phyloP scores from a whole-genome alignment of 2,113 vertebrate genomes.

The Galemys pyrenaicus region DNA sequence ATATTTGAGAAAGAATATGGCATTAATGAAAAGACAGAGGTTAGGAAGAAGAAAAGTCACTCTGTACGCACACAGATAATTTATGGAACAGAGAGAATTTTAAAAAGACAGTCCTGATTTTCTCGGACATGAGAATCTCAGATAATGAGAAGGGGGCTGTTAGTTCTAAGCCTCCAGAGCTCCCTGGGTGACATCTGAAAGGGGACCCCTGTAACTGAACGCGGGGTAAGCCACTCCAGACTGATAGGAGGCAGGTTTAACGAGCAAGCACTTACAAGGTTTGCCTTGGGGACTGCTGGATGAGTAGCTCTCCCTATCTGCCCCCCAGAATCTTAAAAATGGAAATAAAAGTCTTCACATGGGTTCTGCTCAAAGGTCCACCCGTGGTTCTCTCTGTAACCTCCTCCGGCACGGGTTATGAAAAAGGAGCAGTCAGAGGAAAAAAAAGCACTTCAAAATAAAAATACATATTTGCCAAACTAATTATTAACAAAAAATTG shows the following conservation, averaged over 20 bases:
- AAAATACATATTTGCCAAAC: neutral
- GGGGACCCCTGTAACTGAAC: neutral
- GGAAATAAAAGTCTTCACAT: neutral
- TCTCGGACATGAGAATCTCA: neutral
- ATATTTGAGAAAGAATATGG: neutral
- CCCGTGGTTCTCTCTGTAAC: neutral
- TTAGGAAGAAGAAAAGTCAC: conserved; percentile 2
- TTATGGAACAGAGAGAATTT: neutral
- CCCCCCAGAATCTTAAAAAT: neutral
- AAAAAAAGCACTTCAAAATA: neutral
- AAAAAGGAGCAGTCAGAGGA: neutral
- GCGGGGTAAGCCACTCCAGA: neutral
- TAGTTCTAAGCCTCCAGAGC: neutral
- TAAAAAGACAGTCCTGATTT: neutral
- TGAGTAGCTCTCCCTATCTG: neutral
- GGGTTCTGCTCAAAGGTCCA: neutral
- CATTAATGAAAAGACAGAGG: neutral
- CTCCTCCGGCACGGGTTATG: neutral
- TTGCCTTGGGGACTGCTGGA: too few species aligned
- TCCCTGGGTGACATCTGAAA: neutral
- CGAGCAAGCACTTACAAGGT: neutral
- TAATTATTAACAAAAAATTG: neutral
- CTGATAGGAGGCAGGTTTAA: neutral
- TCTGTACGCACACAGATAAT: neutral
- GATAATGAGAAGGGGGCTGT: neutral